Base-by-base conservation (phyloP, 2,113 vertebrate species). In the Sardina pilchardus region DNA sequence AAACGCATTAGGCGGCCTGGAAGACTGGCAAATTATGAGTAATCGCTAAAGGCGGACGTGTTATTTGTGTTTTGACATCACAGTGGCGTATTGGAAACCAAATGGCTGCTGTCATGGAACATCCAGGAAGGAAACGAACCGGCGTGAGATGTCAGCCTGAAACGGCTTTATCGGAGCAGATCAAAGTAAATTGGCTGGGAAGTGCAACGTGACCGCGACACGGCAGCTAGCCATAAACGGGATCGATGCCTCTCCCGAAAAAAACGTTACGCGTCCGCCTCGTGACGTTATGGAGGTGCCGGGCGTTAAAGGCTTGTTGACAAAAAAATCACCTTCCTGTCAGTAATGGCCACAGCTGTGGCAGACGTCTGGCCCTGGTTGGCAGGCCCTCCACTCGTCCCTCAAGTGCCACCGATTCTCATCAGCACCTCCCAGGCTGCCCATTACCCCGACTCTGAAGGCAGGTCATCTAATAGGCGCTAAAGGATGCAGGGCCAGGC, bases 291-390 rank as follows among this genome's bases (percentile, higher is more conserved):
- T 19, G 43, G 75, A 16, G n/a, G 39, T n/a, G 84, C 59, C 81
- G 9, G n/a, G 30, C 16, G 78, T 88, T 86, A 86, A 86, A 34
- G 44, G 34, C 82, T 86, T 78, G 26, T 63, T 44, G 83, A 84
- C 81, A 30, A 36, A 89, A 36, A 89, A 87, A 90, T 90, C 90
- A 81, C 91, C 71, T 88, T 90, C 86, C 88, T 89, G 87, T 89
- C 87, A 90, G 91, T 93, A 93, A 94, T 91, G 89, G 87, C 88
- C 85, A 88, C 94, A 95, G 94, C 93, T 95, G 94, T 83, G 85
- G 88, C 89, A 50, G 34, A 36, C 83, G 59, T 87, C 87, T 75
- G 67, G 30, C 45, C 50, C 75, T 34, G 17, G 78, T 44, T 83
- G 84, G 50, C 43, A 71, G 53, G 5, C 53, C 21, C 53, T 3